Base-by-base conservation (phyloP, 2,888 invertebrate species). In the Chymomyza fuscimana region DNA sequence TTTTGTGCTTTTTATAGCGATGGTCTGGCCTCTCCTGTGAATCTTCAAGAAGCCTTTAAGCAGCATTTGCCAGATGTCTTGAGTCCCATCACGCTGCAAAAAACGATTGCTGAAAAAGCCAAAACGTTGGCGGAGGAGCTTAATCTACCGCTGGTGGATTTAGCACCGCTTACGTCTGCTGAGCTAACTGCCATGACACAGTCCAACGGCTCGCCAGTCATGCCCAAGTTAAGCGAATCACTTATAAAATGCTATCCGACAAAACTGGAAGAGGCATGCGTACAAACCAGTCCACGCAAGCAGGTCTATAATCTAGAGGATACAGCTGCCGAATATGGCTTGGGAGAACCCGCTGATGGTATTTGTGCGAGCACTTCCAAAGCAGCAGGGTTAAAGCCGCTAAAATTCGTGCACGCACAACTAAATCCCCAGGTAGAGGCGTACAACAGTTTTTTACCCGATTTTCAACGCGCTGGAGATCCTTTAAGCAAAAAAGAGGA, bases 41-140 rank as follows among this genome's bases (percentile, higher is more conserved):
- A 83, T 63, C 74, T 89, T 16, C 81, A 85, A 65, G 70, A 69
- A 19, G 80, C 89, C 4, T 82, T 84, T 40, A 69, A 77, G 29
- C 79, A 86, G 54, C 91, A 93, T 77, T 86, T 93, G 58, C 92
- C 93, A 0, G 93, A 94, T 80, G 91, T 93, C 61, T 92, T 93
- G 82, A 95, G 94, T 90, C 94, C 94, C 4, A 93, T 93, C 75
- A 93, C 94, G 0, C 94, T 96, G 63, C 94, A 94, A 79, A 94
- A 94, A 78, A 95, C 96, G 77, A 95, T 96, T 54, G 95, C 94
- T 88, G 93, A 94, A 76, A 96, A 96, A 89, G 96, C 96, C 82
- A 95, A 94, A 89, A 93, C 95, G 0, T 76, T 91, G 52, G 90
- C 90, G 0, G 89, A 78, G 40, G 89, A 88, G 74, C 67, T 90